Base-by-base conservation (phyloP, 2,113 vertebrate genomes). In the Melozone crissalis region DNA sequence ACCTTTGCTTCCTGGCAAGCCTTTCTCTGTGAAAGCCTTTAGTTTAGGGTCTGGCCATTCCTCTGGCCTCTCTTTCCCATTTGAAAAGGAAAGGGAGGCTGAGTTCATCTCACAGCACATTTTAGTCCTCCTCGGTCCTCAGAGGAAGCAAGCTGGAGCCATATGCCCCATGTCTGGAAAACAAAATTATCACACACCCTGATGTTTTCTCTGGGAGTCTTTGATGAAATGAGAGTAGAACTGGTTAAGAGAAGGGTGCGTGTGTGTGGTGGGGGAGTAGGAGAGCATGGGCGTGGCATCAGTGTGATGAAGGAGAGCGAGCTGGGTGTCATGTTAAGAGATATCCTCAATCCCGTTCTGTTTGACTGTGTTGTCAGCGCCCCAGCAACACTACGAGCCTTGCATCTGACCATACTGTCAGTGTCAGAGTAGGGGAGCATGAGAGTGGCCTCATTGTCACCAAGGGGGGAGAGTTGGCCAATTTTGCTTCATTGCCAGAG, bases 131-230 rank as follows among this genome's bases (percentile, higher is more conserved):
- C 27, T 19, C 3, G 1, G 18, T 17, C 14, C 14, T 58, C 63
- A 31, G 41, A 47, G 22, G 22, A 24, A 39, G 28, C 17, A 57
- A 37, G 16, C 5, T 67, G 51, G 33, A 67, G 15, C 27, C 41
- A 46, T 0, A 0, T 37, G 51, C 21, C 6, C 21, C 21, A 46
- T 31, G 13, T 26, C 52, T 57, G 51, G 16, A 4, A 37, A 39
- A 47, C n/a, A 68, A 21, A 67, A 39, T 16, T 47, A 39, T 58
- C 52, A 33, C 52, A 67, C 4, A 12, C 4, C 13, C 10, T 37
- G 62, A 47, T 33, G 7, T 54, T 66, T 66, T 54, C 49, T 66
- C 15, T 44, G 31, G 2, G 9, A 65, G 24, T 28, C 19, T 77
- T 39, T 43, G 37, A 35, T 20, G 13, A 55, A 55, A 67, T 33